Evolutionary conservation across 2,888 invertebrate species (phyloP), one percentile per base, ranked within the genome.

Genomic region (Orgyia antiqua): DNA sequence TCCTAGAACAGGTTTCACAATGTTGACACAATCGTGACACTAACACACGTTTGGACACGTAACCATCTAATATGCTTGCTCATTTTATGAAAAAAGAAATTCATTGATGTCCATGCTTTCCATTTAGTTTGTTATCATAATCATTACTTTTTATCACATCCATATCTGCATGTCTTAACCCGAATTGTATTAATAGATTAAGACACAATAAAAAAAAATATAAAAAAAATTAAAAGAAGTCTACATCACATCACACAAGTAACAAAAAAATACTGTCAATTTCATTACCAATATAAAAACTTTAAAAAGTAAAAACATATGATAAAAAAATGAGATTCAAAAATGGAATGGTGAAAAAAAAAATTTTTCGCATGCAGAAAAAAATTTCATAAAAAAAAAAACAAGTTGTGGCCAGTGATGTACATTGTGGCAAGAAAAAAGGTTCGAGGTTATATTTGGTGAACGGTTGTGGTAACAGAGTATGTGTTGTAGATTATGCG

Each of bases 401-500:
- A 19, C 10, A 19, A 19, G 11, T 11, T 15, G 9, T 10, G 7
- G 9, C 10, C n/a, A 8, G 23, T 18, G 10, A n/a, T 4, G 28
- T 27, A 31, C 31, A 13, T 23, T 30, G 15, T 2, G 20, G 28
- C 27, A 31, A 21, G 27, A 1, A 30, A 33, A 27, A 40, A 41
- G 52, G 40, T 31, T 39, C 29, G 31, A 27, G 39, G 50, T 31
- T 28, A 15, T 4, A 24, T 32, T 28, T 26, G 10, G 12, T n/a
- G 18, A 27, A 31, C 32, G n/a, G 36, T 24, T 40, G 30, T 35
- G 39, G 31, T 40, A 45, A 37, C 34, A 36, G 34, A 47, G 43
- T 55, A 39, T 66, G 60, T 69, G 76, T 82, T 82, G 68, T 83
- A 87, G 87, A 87, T 83, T 58, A 69, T 68, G 87, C 79, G 54